These are phyloP conservation scores for Rhinogobius similis DNA, from an alignment of 2,113 vertebrate genomes.

Conservation along the genomic window DNA sequence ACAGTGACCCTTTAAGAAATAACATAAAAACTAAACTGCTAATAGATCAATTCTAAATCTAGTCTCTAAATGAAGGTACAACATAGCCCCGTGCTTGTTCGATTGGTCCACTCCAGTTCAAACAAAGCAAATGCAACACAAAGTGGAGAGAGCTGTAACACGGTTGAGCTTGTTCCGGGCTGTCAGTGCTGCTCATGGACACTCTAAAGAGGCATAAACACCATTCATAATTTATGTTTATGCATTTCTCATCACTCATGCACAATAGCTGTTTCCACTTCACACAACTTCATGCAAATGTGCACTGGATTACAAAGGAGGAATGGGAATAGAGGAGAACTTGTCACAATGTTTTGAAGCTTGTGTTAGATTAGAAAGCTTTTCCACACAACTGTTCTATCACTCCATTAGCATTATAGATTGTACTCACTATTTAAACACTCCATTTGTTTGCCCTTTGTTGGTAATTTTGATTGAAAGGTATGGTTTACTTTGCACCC, in stretches of 20 bases:
- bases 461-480: slow-evolving; percentile 6
- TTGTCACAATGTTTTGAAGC: not conserved
- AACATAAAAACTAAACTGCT: no score
- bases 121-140: slow-evolving; percentile 26
- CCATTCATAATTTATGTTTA: slow-evolving; percentile 49
- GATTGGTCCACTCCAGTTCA: not conserved
- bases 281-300: slow-evolving; percentile 38
- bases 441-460: not conserved
- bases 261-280: slow-evolving; percentile 30
- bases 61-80: not conserved
- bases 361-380: not conserved
- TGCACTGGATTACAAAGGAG: slow-evolving; percentile 17
- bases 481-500: not conserved
- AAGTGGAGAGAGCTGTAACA: slow-evolving; percentile 20
- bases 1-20: no score
- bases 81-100: not conserved
- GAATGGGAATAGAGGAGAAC: slow-evolving; percentile 3
- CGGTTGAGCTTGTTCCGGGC: slow-evolving; percentile 8
- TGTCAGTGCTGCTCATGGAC: slow-evolving; percentile 3
- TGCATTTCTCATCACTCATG: slow-evolving; percentile 17
- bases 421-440: not conserved
- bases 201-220: slow-evolving; percentile 42
- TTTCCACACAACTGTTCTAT: not conserved
- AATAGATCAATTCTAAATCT: no score
- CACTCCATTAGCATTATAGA: not conserved